A percentile compares a stretch with the other conserved stretches of the same genome.
phyloP scores from a whole-genome alignment of 1,140 invertebrate species.

The Drosophila mojavensis region DNA sequence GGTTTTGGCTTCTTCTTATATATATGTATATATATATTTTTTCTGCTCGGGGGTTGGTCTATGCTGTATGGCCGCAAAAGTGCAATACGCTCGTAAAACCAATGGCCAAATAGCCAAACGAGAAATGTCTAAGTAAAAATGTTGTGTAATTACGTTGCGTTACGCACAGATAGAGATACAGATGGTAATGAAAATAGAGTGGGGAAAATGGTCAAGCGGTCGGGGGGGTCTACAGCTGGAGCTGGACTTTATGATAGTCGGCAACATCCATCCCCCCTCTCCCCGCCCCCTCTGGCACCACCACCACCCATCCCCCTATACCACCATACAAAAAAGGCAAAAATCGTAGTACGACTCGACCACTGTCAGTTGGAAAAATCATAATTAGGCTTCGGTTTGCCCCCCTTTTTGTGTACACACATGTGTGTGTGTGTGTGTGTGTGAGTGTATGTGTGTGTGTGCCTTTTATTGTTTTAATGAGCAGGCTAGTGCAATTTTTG shows the following conservation, averaged over 20 bases:
- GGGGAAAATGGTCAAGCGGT: conserved; percentile 18
- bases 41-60: conserved; percentile 58
- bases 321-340: conserved; percentile 5
- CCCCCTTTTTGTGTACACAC: neutral
- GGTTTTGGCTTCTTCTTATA: neutral
- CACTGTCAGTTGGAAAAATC: conserved; percentile 73
- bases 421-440: conserved; percentile 10
- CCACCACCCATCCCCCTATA: neutral
- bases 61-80: conserved; percentile 66
- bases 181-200: conserved; percentile 24
- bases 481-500: conserved; percentile 69
- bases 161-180: conserved; percentile 76
- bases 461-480: conserved; percentile 81
- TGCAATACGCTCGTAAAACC: conserved; percentile 78
- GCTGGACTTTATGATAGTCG: conserved; percentile 8
- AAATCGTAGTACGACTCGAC: conserved; percentile 46
- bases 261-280: neutral
- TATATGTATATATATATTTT: neutral
- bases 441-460: conserved; percentile 39
- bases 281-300: too few species aligned
- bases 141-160: conserved; percentile 80
- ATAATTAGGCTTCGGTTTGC: conserved; percentile 72
- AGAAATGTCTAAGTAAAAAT: conserved; percentile 75
- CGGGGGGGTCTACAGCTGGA: neutral
- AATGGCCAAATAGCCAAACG: conserved; percentile 71